phyloP scores from a whole-genome alignment of 30 jellyfish, hydroid and myxozoan species.

The Phacellophora camtschatica region DNA sequence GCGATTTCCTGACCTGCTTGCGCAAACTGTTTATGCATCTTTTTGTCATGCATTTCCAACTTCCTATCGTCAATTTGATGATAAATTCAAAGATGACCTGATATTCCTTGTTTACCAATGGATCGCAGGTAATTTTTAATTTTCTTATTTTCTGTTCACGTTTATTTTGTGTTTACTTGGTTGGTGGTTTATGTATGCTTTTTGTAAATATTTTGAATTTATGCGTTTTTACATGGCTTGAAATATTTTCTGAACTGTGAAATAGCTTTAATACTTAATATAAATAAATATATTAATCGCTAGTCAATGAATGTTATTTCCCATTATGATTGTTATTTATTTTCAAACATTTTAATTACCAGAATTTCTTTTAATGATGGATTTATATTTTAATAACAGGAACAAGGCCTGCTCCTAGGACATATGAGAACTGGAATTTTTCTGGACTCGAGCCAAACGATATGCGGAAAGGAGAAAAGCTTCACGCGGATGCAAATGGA shows the following conservation, averaged over 20 bases:
- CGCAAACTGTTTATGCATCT: slow-evolving; percentile 70
- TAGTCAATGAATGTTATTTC: too few species aligned
- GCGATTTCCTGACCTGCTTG: slow-evolving; percentile 73
- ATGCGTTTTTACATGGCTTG: too few species aligned
- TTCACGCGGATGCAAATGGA: slow-evolving; percentile 13
- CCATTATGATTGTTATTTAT: background rate
- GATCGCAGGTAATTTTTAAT: slow-evolving; percentile 83
- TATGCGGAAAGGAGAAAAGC: slow-evolving; percentile 75
- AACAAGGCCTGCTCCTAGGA: slow-evolving; percentile 74
- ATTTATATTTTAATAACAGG: slow-evolving; percentile 30
- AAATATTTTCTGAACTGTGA: too few species aligned
- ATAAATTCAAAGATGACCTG: slow-evolving; percentile 62
- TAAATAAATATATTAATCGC: too few species aligned
- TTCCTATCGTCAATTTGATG: slow-evolving; percentile 87
- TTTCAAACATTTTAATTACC: background rate
- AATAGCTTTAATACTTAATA: too few species aligned
- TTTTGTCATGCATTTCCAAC: slow-evolving; percentile 88
- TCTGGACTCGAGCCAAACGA: slow-evolving; percentile 68
- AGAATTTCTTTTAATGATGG: background rate
- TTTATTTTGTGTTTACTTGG: too few species aligned
- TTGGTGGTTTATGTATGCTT: too few species aligned
- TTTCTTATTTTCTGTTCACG: too few species aligned
- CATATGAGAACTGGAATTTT: slow-evolving; percentile 78
- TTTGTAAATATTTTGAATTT: too few species aligned
- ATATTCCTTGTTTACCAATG: slow-evolving; percentile 43